Conservation (phyloP, 2,888 invertebrate genomes). For the Myathropa florea region DNA sequence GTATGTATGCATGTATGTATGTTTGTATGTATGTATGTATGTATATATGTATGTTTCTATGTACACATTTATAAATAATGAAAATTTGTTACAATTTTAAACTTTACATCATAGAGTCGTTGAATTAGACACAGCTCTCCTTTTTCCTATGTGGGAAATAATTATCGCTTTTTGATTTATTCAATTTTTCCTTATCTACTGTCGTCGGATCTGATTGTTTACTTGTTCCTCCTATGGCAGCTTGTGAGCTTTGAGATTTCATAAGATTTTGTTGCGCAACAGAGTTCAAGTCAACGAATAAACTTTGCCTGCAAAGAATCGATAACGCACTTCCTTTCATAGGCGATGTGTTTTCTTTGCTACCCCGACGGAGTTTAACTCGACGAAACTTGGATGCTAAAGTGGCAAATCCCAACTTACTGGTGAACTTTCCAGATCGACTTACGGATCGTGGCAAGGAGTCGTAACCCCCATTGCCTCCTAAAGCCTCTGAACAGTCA, state of each 20-base stretch:
- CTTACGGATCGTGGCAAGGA: conserved; percentile 81
- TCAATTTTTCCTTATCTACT: conserved; percentile 74
- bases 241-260: conserved; percentile 78
- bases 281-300: conserved; percentile 84
- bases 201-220: conserved; percentile 22
- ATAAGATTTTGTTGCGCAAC: conserved; percentile 72
- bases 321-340: conserved; percentile 84
- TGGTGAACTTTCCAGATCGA: conserved; percentile 78
- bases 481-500: conserved; percentile 76
- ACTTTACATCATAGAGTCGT: conserved; percentile 25
- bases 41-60: conserved; percentile 20
- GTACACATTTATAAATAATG: conserved; percentile 51
- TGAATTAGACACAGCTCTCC: conserved; percentile 77
- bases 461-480: conserved; percentile 81
- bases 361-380: conserved; percentile 81
- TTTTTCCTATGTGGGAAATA: conserved; percentile 76
- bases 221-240: conserved; percentile 67
- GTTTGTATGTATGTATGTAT: not conserved
- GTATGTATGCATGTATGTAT: not conserved
- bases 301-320: conserved; percentile 87
- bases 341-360: conserved; percentile 75
- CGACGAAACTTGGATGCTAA: conserved; percentile 84
- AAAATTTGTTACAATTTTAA: conserved; percentile 59
- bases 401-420: conserved; percentile 82
- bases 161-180: conserved; percentile 79